Conservation (phyloP, 2,113 vertebrate species). For the Fregata magnificens region DNA sequence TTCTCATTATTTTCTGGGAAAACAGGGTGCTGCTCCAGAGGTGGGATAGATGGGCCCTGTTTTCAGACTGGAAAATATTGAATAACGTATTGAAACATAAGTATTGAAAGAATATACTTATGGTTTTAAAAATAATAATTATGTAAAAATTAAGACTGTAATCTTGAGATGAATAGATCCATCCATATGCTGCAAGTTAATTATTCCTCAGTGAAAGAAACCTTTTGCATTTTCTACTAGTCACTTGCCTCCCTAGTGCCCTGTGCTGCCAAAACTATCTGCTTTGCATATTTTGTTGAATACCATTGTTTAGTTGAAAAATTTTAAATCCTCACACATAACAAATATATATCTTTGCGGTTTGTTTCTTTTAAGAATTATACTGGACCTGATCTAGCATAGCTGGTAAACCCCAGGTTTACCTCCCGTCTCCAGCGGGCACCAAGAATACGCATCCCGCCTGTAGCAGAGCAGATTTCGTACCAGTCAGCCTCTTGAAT, state of each 20-base stretch:
- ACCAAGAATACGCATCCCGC: accelerated
- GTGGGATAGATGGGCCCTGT: background rate
- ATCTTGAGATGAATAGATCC: background rate
- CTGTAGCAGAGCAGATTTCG: background rate
- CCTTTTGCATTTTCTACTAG: background rate
- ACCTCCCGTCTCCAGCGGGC: background rate
- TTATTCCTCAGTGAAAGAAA: slow-evolving; percentile 4
- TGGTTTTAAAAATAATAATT: background rate
- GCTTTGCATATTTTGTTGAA: background rate
- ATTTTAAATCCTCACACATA: background rate
- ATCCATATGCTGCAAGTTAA: background rate
- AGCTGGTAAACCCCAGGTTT: background rate
- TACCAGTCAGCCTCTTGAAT: slow-evolving; percentile 23
- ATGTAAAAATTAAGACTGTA: background rate
- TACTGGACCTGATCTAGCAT: background rate
- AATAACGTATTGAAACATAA: background rate
- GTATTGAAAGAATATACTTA: background rate
- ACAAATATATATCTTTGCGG: background rate
- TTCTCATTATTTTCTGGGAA: background rate
- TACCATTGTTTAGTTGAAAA: background rate
- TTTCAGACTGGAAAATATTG: background rate
- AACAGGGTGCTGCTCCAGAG: background rate
- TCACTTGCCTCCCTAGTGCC: background rate
- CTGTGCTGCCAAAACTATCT: background rate
- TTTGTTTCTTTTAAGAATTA: background rate